Evolutionary conservation across 2,113 vertebrate species (phyloP), one percentile per base, ranked within the genome.

Genomic region (Tragulus kanchil): DNA sequence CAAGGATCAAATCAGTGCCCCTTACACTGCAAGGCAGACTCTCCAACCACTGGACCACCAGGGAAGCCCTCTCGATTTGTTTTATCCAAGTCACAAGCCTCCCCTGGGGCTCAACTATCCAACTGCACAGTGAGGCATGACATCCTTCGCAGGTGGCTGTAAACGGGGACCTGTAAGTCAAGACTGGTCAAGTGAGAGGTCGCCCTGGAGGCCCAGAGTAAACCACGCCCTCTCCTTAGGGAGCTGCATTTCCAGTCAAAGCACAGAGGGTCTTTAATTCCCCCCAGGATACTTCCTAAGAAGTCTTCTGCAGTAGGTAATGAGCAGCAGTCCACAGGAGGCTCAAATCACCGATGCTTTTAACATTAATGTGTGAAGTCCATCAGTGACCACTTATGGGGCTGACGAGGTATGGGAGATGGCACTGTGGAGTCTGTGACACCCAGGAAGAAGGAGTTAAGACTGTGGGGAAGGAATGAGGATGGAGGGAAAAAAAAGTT

Each of bases 281-380:
- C 64, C 62, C 65, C 62, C 31, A 95, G 15, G 90, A 71, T 21
- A 94, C 50, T 54, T 36, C 36, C 36, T 50, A 75, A 2, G 6
- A 58, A 45, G 59, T 96, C 48, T 62, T 87, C 31, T 61, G 58
- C 64, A 11, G 26, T 61, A 45, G 94, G 79, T 78, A 95, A 64
- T 10, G 48, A 84, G 12, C 58, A 96, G 56, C 31, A 45, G 59
- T 7, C 6, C 54, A 94, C 10, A 36, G 94, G 62, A 84, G 0
- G 6, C 36, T 19, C 2, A 19, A 61, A 50, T 75, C n/a, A 48
- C 23, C 28, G 31, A 58, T 31, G 4, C 61, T 71, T 93, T 73
- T 19, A 85, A 79, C 5, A 69, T 16, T 75, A 96, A 96, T 58
- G 8, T 26, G 77, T n/a, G 48, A 95, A 97, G 31, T 0, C 0